A percentile compares a stretch with the other conserved stretches of the same genome.
Conservation (phyloP, 2,797 vertebrate genomes). For the Aldrovandia affinis region DNA sequence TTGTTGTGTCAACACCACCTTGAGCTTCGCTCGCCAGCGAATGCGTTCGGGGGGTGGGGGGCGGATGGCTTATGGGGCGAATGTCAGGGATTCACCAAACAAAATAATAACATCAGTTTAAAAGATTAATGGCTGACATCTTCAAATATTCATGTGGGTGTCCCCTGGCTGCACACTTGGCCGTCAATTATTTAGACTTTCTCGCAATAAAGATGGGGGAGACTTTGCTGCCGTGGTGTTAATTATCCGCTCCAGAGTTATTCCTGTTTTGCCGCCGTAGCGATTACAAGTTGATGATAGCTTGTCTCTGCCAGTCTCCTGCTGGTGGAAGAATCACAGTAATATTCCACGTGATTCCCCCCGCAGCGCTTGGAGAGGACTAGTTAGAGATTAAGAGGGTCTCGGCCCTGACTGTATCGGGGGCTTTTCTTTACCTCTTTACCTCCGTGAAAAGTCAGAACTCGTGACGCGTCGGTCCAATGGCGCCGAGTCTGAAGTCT, state of each 20-base stretch:
- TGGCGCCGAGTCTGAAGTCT: neutral
- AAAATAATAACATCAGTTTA: conserved; percentile 4
- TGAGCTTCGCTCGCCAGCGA: neutral
- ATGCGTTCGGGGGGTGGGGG: neutral
- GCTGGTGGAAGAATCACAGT: conserved; percentile 22
- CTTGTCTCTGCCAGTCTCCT: conserved; percentile 38
- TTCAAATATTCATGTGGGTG: neutral
- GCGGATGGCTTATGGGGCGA: neutral
- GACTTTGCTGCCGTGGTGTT: conserved; percentile 23
- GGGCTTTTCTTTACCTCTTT: conserved; percentile 20
- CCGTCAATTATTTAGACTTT: conserved; percentile 44
- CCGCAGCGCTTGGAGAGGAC: neutral
- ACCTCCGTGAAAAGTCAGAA: too few relatives aligned
- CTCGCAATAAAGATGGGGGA: conserved; percentile 38
- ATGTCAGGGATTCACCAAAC: neutral
- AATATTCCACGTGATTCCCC: neutral
- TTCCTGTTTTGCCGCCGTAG: conserved; percentile 33
- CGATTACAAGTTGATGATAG: conserved; percentile 56
- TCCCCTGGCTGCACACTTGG: conserved; percentile 39
- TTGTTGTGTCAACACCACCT: neutral
- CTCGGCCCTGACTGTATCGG: neutral
- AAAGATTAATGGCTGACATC: neutral
- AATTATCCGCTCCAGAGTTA: conserved; percentile 35
- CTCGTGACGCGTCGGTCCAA: too few relatives aligned
- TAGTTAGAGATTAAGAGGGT: neutral